Evolutionary conservation across 2,113 vertebrate species (phyloP).

Genomic region (Tonatia bakeri): DNA sequence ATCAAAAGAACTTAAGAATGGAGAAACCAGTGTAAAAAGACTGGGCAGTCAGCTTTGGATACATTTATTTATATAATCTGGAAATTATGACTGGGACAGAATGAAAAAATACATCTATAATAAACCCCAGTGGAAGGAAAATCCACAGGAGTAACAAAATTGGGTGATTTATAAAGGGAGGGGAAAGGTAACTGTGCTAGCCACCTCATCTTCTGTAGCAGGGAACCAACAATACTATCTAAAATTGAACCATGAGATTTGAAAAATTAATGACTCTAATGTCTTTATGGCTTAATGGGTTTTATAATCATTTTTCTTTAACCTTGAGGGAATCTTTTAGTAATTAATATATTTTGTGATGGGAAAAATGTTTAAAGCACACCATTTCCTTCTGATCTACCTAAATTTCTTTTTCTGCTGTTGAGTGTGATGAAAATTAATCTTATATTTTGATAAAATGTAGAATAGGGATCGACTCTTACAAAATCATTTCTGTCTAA

Average conservation of each 20-base stretch:
- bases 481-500: slow-evolving; percentile 14
- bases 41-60: background rate
- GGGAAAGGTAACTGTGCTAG: background rate
- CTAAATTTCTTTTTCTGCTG: background rate
- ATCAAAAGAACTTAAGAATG: background rate
- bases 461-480: background rate
- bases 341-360: background rate
- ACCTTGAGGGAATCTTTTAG: background rate
- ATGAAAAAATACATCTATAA: background rate
- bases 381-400: background rate
- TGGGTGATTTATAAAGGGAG: background rate
- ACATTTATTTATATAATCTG: background rate
- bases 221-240: background rate
- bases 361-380: background rate
- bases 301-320: slow-evolving; percentile 3
- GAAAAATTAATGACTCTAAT: background rate
- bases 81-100: background rate
- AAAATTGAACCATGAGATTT: background rate
- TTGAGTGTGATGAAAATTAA: slow-evolving; percentile 10
- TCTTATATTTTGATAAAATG: background rate
- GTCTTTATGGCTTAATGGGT: background rate
- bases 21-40: background rate
- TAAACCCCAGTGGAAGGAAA: background rate
- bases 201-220: background rate
- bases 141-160: background rate